Evolutionary conservation across 2,113 vertebrate genomes (phyloP).

Genomic region (Leptosomus discolor): DNA sequence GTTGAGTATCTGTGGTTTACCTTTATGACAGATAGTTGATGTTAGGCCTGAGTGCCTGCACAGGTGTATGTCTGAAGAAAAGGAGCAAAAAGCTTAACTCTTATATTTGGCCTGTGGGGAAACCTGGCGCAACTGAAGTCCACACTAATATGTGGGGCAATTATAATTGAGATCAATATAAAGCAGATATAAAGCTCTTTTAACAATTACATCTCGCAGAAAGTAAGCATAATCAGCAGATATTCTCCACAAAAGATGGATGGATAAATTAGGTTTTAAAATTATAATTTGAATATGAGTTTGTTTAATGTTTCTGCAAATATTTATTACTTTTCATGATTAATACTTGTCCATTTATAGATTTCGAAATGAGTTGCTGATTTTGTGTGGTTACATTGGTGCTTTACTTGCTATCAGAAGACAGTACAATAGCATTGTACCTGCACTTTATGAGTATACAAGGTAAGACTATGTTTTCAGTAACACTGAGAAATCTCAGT

Average conservation of each 20-base stretch:
- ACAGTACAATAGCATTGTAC: slow-evolving; percentile 90
- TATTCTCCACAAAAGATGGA: background rate
- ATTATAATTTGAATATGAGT: background rate
- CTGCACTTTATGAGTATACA: slow-evolving; percentile 95
- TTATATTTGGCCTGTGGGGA: background rate
- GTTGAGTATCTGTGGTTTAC: background rate
- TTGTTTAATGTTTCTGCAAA: background rate
- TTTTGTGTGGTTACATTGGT: slow-evolving; percentile 90
- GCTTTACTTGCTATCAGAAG: slow-evolving; percentile 89
- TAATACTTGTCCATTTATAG: slow-evolving; percentile 66
- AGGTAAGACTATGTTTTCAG: slow-evolving; percentile 74
- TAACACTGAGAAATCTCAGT: background rate
- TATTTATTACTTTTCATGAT: background rate
- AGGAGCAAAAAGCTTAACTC: background rate
- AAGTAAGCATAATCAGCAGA: background rate
- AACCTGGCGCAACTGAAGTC: background rate
- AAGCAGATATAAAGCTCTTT: background rate
- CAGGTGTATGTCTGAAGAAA: background rate
- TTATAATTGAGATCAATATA: background rate
- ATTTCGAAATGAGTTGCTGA: slow-evolving; percentile 90
- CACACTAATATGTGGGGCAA: background rate
- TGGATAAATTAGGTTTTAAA: background rate
- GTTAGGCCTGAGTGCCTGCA: background rate
- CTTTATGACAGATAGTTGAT: background rate
- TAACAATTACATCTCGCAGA: background rate